Base-by-base conservation (phyloP, 1,140 invertebrate species). In the Tribolium castaneum region DNA sequence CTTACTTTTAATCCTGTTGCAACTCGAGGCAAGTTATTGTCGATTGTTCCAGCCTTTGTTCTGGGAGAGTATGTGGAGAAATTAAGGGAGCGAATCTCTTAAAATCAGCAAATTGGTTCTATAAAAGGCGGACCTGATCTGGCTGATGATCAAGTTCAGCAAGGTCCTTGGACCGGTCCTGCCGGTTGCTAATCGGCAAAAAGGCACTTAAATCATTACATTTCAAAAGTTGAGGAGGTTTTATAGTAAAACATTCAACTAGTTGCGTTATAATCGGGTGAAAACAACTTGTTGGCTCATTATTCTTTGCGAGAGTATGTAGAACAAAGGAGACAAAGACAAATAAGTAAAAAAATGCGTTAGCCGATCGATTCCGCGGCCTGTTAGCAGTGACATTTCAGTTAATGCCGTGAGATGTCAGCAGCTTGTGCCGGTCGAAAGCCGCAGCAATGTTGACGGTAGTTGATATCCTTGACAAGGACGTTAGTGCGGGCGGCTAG, bases 381-480 rank as follows among this genome's bases (percentile, higher is more conserved):
- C 4, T 54, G 13, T 62, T 10, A 25, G 10, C 19, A 62, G 16
- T 35, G 59, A 66, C 59, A 35, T 66, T 66, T 35, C n/a, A 14
- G n/a, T 12, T n/a, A 35, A 13, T 35, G 30, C 59, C 59, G 59
- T 34, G 59, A 66, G 59, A 66, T 66, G 59, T 66, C 59, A 66
- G 59, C 30, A 66, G 59, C 30, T 14, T 16, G 30, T 30, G 59
- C 25, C 9, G 25, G 25, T 12, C 25, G 59, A 34, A 66, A 34
- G 25, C 59, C 25, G 7, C 59, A 66, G 59, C 25, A 76, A n/a
- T 49, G 70, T 74, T 62, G 75, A 80, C 79, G 76, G 79, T 56
- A 78, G 72, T 79, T 79, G 80, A 78, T 81, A 81, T 79, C 80
- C 80, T 81, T 81, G 80, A 80, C 80, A 81, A 81, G 80, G 80